phyloP scores from a whole-genome alignment of 2,888 invertebrate species.

The Limnephilus lunatus region DNA sequence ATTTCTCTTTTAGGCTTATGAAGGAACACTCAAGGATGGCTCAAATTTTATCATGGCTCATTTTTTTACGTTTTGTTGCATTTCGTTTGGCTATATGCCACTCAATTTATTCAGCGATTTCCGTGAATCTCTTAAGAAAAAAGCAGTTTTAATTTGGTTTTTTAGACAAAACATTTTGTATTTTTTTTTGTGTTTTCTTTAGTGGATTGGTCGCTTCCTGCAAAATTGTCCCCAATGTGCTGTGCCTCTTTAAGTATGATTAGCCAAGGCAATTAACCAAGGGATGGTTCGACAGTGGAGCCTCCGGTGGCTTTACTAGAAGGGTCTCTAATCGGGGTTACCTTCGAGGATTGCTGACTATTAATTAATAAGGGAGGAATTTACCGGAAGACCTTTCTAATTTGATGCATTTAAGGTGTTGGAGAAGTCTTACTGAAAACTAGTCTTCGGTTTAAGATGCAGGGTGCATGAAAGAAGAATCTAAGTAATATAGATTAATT shows the following conservation, averaged over 20 bases:
- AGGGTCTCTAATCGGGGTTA: slow-evolving; percentile 11
- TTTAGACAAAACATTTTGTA: too few species aligned
- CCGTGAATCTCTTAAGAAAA: too few species aligned
- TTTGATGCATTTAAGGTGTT: not conserved
- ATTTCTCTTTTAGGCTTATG: too few species aligned
- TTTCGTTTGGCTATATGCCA: too few species aligned
- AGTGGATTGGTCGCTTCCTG: not conserved
- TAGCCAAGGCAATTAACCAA: slow-evolving; percentile 26
- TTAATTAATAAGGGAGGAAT: slow-evolving; percentile 16
- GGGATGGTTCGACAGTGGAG: slow-evolving; percentile 5
- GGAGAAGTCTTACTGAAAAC: not conserved
- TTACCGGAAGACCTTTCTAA: not conserved
- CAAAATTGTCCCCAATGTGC: not conserved
- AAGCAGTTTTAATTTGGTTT: too few species aligned
- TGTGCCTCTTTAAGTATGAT: slow-evolving; percentile 35
- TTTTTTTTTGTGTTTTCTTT: not conserved
- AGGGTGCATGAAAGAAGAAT: not conserved
- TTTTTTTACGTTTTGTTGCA: too few species aligned
- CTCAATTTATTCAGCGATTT: too few species aligned
- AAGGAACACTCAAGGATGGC: too few species aligned
- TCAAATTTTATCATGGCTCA: too few species aligned
- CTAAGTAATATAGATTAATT: too few species aligned
- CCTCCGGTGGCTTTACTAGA: slow-evolving; percentile 25
- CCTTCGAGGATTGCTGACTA: slow-evolving; percentile 20
- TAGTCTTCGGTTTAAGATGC: not conserved